Evolutionary conservation across 2,888 invertebrate genomes (phyloP).

Genomic region (Nowickia ferox): DNA sequence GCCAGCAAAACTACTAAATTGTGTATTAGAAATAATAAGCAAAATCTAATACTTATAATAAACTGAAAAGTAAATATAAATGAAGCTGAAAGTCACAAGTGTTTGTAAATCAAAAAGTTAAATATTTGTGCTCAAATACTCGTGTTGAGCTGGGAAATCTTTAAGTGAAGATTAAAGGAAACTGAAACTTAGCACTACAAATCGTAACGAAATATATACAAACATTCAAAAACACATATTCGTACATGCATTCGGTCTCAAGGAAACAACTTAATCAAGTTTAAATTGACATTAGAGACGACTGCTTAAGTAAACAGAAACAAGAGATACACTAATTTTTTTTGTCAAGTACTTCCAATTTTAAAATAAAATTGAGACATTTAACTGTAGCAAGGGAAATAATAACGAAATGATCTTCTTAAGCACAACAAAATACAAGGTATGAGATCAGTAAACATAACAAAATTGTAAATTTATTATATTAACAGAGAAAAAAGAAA

Average conservation of each 20-base stretch:
- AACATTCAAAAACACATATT: not conserved
- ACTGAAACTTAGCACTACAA: constrained; percentile 11
- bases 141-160: not conserved
- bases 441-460: not conserved
- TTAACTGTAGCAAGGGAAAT: not conserved
- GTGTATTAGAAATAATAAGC: constrained; percentile 12
- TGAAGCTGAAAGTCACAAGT: constrained; percentile 69
- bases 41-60: constrained; percentile 36
- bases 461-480: constrained; percentile 29
- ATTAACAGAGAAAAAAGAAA: not conserved
- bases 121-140: constrained; percentile 57
- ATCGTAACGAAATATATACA: too few relatives aligned
- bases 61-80: constrained; percentile 67
- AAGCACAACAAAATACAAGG: constrained; percentile 9
- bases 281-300: constrained; percentile 53
- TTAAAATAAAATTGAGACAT: constrained; percentile 52
- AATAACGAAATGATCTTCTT: not conserved
- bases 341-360: not conserved
- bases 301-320: constrained; percentile 47
- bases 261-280: constrained; percentile 68
- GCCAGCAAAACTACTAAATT: constrained; percentile 15
- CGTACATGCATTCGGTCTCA: not conserved
- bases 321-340: not conserved
- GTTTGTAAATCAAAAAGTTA: constrained; percentile 64
- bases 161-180: constrained; percentile 27